Evolutionary conservation across 2,888 invertebrate species (phyloP).

Genomic region (Harpalus rubripes): DNA sequence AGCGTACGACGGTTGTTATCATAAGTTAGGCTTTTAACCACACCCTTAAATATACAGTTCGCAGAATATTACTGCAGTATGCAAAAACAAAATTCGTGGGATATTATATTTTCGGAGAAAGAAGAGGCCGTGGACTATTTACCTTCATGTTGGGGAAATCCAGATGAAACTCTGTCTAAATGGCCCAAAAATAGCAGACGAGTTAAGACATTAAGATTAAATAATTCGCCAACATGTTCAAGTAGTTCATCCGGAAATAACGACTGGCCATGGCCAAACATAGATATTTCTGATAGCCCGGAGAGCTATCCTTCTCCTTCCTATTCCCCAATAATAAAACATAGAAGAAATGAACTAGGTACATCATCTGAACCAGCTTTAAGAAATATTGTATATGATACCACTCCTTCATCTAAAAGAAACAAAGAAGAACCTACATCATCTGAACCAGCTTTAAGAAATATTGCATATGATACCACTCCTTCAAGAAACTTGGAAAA

Average conservation of each 20-base stretch:
- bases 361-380: neutral
- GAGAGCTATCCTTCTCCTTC: neutral
- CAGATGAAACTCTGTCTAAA: neutral
- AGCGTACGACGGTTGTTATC: too few relatives aligned
- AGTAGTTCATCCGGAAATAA: neutral
- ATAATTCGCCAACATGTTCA: neutral
- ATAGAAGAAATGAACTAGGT: neutral
- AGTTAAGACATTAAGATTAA: neutral
- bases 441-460: neutral
- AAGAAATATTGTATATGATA: neutral
- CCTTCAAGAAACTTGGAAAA: neutral
- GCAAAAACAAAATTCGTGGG: neutral
- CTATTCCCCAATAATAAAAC: neutral
- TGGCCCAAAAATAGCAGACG: neutral
- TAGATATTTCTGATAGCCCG: neutral
- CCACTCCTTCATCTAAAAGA: neutral
- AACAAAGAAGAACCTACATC: neutral
- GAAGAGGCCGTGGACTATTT: neutral
- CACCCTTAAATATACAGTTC: slow-evolving; percentile 1
- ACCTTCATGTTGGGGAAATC: neutral
- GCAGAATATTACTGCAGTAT: neutral
- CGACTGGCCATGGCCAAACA: neutral
- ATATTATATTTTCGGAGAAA: neutral
- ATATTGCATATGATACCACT: neutral
- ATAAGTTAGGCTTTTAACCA: too few relatives aligned